Base-by-base conservation (phyloP, 2,113 vertebrate species). In the Syngnathus typhle region DNA sequence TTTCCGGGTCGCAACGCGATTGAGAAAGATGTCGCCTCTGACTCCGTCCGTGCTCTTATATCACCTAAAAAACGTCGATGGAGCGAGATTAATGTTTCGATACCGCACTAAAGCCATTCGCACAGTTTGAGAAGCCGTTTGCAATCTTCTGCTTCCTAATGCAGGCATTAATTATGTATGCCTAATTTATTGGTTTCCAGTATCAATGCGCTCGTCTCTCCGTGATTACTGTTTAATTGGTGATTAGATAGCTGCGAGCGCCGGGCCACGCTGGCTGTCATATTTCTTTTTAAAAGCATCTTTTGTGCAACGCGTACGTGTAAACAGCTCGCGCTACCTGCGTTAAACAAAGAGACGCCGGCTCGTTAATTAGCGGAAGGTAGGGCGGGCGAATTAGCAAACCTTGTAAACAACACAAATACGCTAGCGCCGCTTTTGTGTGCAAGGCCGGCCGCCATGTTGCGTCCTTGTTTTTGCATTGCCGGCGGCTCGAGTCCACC, bases 151-250 rank as follows among this genome's bases (percentile, higher is more conserved):
- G 72, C 76, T 81, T 78, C 70, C 81, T 87, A 84, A 60, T 71
- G 77, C 73, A 60, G 67, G 63, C 79, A 79, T 88, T 80, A 75
- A 87, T 87, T 84, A 85, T 80, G 78, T 56, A 81, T 65, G 71
- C 63, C 63, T 74, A 61, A 78, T 85, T 77, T 85, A 88, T 81
- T 84, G 76, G 76, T 82, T 68, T 68, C 61, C 61, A 77, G 65
- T 80, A 82, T 85, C 77, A 85, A 80, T 79, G 76, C 83, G 76
- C 82, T 86, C 81, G 80, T 84, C 77, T 78, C 64, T 62, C 56
- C 52, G 64, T 72, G 73, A 85, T 79, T 76, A 69, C 67, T 63
- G 68, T 83, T 83, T 84, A 85, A 83, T 83, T 81, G 56, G 70
- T 83, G 75, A 83, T 80, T 75, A 83, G 73, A 73, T 75, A 68